phyloP scores from a whole-genome alignment of 1,140 invertebrate species.

The Goniozus legneri region DNA sequence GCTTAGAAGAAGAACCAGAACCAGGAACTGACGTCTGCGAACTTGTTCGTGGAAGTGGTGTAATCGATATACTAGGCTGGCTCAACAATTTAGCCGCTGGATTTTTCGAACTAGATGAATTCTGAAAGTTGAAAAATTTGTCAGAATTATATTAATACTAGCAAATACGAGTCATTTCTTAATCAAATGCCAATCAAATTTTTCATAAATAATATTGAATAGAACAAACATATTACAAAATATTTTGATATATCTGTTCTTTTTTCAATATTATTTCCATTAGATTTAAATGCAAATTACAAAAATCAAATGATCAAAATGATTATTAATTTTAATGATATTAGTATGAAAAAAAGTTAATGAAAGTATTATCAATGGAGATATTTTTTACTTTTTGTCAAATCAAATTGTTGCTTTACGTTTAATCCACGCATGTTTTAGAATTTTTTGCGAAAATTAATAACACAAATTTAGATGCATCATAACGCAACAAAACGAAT shows the following conservation, averaged over 20 bases:
- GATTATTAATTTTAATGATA: too few relatives aligned
- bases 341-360: too few relatives aligned
- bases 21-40: constrained; percentile 49
- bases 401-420: too few relatives aligned
- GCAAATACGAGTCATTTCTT: neutral
- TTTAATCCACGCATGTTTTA: too few relatives aligned
- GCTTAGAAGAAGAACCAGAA: constrained; percentile 51
- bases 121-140: constrained; percentile 41
- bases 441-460: too few relatives aligned
- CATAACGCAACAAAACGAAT: neutral
- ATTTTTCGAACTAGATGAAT: constrained; percentile 53
- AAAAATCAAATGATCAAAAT: too few relatives aligned
- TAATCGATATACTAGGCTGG: constrained; percentile 88
- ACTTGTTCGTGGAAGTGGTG: constrained; percentile 72
- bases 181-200: constrained; percentile 7
- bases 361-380: too few relatives aligned
- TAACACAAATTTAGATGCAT: too few relatives aligned
- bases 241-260: too few relatives aligned
- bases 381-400: too few relatives aligned
- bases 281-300: too few relatives aligned
- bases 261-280: too few relatives aligned
- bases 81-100: constrained; percentile 59
- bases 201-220: constrained; percentile 7
- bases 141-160: neutral
- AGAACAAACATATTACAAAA: constrained; percentile 2